Base-by-base conservation (phyloP, 2,888 invertebrate genomes). In the Cyrtodaria siliqua region DNA sequence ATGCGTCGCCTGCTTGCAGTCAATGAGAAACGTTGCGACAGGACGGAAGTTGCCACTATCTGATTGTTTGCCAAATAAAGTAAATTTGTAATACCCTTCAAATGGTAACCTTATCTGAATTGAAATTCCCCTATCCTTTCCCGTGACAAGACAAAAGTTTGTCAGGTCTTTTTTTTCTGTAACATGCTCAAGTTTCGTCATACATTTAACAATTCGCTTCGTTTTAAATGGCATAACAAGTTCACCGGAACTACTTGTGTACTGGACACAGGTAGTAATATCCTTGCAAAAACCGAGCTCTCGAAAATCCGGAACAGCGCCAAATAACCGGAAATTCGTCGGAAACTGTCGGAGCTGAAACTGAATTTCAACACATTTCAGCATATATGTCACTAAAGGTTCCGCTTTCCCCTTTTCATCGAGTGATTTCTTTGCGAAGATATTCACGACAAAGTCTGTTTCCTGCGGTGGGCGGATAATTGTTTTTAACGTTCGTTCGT, bases 51-150 rank as follows among this genome's bases (percentile, higher is more conserved):
- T 76, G 9, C 74, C 76, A 49, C 63, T 74, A 14, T 75, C 66
- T 1, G 75, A 70, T n/a, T 66, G 62, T 61, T 76, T 83, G 12
- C 75, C 79, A 20, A 79, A 79, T 16, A 85, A 20, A 2, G 79
- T 73, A 16, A 83, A 76, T 55, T 81, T 83, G 63, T 82, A 85
- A 60, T 79, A 77, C 0, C 85, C 85, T 40, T 77, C 64, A 38
- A 73, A 78, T 1, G 85, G 81, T 53, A 83, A 76, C 24, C 83
- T 55, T 29, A 77, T 70, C 67, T 80, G 84, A 62, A 71, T 72
- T 2, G 77, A 73, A 29, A 80, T 77, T 12, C 70, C 76, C 20
- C 62, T 70, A 6, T 70, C 70, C 52, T 80, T 80, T 44, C 72
- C 59, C 14, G 70, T 80, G n/a, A 74, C 59, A 27, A 80, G 52